Conservation (phyloP, 2,797 vertebrate species). For the Pseudochirops corinnae region DNA sequence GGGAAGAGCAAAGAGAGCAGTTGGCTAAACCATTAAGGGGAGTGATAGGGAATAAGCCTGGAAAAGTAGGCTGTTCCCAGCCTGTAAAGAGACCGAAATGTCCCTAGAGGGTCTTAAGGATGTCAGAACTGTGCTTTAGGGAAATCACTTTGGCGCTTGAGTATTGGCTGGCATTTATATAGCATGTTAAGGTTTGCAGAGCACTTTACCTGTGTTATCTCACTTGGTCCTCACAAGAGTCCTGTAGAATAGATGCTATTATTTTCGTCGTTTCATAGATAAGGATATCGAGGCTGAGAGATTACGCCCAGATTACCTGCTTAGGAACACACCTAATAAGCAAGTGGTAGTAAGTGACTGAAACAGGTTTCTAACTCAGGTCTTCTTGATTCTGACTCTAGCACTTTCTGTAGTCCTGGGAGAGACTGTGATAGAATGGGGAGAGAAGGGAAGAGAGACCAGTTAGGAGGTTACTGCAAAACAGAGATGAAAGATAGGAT, state of each 20-base stretch:
- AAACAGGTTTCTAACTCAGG: not conserved
- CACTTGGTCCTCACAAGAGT: not conserved
- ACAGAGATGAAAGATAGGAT: not conserved
- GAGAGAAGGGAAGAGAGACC: not conserved
- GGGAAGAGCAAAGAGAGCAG: not conserved
- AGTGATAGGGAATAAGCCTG: not conserved
- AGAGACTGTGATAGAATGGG: not conserved
- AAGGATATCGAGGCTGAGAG: not conserved
- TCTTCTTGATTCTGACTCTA: not conserved
- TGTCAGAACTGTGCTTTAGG: not conserved
- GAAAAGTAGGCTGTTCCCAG: not conserved
- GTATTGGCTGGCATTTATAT: not conserved
- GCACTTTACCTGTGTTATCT: not conserved
- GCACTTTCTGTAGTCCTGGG: not conserved
- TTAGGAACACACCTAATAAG: not conserved
- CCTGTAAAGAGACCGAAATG: not conserved
- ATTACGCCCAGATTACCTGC: not conserved
- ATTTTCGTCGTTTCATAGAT: not conserved
- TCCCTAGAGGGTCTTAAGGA: not conserved
- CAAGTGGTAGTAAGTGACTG: not conserved
- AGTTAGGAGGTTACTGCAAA: not conserved
- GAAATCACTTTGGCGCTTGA: not conserved
- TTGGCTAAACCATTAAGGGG: too few relatives aligned
- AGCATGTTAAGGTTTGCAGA: not conserved
- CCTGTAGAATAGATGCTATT: not conserved